Percentiles rank a stretch among this genome's conserved stretches.
Conservation (phyloP, 2,113 vertebrate species). For the Chroicocephalus ridibundus region DNA sequence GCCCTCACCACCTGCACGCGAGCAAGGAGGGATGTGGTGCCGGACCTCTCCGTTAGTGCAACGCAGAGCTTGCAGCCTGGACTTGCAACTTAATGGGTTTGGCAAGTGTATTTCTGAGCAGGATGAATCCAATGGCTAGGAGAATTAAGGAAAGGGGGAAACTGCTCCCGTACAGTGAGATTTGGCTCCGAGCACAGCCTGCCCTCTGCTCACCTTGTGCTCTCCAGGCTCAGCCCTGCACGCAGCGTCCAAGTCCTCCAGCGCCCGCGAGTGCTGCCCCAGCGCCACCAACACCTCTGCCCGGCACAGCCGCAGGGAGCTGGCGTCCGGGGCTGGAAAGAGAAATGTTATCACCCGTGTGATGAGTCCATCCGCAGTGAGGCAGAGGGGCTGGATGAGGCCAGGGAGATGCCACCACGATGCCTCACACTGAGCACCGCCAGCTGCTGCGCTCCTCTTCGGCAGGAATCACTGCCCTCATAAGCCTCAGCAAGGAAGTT, state of each 20-base stretch:
- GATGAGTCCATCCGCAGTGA: fast-evolving
- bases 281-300: conserved; percentile 75
- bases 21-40: fast-evolving
- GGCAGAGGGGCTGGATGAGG: background rate
- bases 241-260: conserved; percentile 80
- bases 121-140: background rate
- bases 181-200: background rate
- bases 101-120: background rate
- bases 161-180: background rate
- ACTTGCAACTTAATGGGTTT: background rate
- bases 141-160: background rate
- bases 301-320: conserved; percentile 73
- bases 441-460: background rate
- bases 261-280: conserved; percentile 67
- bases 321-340: conserved; percentile 72
- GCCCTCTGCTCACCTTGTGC: conserved; percentile 72
- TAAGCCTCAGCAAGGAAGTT: background rate
- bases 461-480: background rate
- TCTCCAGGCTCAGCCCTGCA: conserved; percentile 78
- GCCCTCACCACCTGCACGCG: fast-evolving
- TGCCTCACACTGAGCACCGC: background rate
- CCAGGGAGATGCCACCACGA: fast-evolving
- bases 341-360: background rate
- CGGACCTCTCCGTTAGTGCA: background rate
- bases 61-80: background rate